phyloP scores from a whole-genome alignment of 2,113 vertebrate species.

The Aspidoscelis tigris region DNA sequence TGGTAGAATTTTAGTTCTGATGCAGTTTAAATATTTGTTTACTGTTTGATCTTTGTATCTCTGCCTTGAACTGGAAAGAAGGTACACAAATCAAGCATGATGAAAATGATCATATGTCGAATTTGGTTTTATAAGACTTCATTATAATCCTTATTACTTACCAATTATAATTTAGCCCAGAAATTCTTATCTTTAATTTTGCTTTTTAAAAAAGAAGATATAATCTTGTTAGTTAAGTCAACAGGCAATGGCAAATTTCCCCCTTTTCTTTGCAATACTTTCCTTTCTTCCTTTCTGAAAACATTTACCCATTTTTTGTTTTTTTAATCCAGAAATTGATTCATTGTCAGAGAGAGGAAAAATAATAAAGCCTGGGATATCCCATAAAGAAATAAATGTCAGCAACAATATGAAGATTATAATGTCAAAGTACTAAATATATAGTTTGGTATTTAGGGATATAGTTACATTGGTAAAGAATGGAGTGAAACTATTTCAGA shows the following conservation, averaged over 20 bases:
- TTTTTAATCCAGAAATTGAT: background rate
- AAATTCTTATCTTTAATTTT: background rate
- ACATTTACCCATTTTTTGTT: background rate
- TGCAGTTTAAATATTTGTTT: too few species aligned
- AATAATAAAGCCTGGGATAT: background rate
- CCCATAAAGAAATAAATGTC: slow-evolving; percentile 1
- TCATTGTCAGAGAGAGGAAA: background rate
- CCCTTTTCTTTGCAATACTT: background rate
- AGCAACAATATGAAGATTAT: background rate
- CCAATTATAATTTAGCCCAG: background rate
- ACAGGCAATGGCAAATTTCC: background rate
- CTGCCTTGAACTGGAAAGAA: too few species aligned
- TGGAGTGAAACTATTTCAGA: too few species aligned
- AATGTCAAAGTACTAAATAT: slow-evolving; percentile 14
- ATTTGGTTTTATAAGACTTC: background rate
- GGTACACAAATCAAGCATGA: too few species aligned
- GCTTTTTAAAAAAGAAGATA: background rate
- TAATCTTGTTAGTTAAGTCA: background rate
- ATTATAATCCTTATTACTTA: background rate
- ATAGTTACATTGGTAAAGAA: background rate
- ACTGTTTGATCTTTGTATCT: too few species aligned
- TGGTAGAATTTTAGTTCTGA: background rate
- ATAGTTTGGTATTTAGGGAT: background rate
- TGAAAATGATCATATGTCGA: too few species aligned
- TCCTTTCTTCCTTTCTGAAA: background rate